A percentile compares a stretch with the other conserved stretches of the same genome.
phyloP scores from a whole-genome alignment of 1,140 invertebrate species.

The Gerris buenoi region DNA sequence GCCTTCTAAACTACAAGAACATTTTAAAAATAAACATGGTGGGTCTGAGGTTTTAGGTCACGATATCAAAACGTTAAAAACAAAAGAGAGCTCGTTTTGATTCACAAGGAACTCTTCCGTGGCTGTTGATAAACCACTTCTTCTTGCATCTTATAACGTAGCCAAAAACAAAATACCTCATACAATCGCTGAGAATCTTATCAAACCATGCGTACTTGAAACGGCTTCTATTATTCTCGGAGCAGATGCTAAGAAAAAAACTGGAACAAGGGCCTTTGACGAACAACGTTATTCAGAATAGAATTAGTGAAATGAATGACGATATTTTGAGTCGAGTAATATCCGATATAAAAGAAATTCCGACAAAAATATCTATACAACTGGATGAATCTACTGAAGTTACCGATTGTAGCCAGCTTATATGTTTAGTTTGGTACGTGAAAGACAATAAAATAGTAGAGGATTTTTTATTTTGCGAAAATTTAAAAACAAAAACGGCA shows the following conservation, averaged over 20 bases:
- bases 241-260: not conserved
- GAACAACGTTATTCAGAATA: not conserved
- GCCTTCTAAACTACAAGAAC: slow-evolving; percentile 3
- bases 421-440: no score
- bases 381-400: no score
- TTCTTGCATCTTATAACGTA: not conserved
- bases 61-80: not conserved
- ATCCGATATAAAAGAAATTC: no score
- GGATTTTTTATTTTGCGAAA: no score
- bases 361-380: no score
- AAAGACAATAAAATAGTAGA: no score
- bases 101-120: not conserved
- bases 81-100: slow-evolving; percentile 2
- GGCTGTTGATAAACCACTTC: not conserved
- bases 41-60: not conserved
- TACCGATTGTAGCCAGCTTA: no score
- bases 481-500: no score
- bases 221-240: not conserved
- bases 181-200: not conserved
- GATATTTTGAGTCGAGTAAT: not conserved
- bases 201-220: not conserved
- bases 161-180: not conserved
- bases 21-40: slow-evolving; percentile 2
- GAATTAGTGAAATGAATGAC: not conserved
- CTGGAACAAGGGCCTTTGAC: not conserved